These are phyloP conservation scores for Parnassius orleans DNA, from an alignment of 2,888 invertebrate species.

Conservation along the genomic window DNA sequence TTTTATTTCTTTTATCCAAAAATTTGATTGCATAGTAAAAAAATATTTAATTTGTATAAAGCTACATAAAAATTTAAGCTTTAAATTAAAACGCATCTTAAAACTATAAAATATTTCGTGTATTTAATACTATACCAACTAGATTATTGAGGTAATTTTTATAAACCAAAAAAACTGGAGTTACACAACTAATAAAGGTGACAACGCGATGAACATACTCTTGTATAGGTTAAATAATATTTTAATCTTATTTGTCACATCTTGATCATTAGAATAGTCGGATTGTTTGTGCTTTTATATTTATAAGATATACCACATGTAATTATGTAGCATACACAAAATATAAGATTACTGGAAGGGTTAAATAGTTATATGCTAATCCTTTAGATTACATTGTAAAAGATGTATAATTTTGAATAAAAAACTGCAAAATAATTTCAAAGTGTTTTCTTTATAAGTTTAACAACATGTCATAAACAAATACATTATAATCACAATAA, in stretches of 20 bases:
- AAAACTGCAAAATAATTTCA: slow-evolving; percentile 3
- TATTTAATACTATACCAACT: no score
- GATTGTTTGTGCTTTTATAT: not conserved
- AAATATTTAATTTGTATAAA: no score
- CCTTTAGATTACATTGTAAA: not conserved
- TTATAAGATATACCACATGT: slow-evolving; percentile 16
- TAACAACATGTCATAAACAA: slow-evolving; percentile 31
- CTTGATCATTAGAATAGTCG: not conserved
- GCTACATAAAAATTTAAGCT: no score
- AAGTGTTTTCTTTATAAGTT: slow-evolving; percentile 27
- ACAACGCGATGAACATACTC: not conserved
- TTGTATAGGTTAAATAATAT: not conserved
- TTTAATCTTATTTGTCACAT: not conserved
- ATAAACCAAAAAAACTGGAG: no score
- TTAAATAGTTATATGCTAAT: not conserved
- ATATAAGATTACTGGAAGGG: not conserved
- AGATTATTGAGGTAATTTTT: no score
- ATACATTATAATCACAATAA: slow-evolving; percentile 44
- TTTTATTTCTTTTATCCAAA: no score
- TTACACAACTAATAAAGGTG: no score
- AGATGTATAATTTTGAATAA: slow-evolving; percentile 17
- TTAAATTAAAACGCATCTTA: no score
- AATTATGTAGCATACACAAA: slow-evolving; percentile 16
- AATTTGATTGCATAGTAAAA: no score
- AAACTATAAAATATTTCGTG: no score